phyloP scores from a whole-genome alignment of 2,797 vertebrate genomes.

The Aphelocoma californica region DNA sequence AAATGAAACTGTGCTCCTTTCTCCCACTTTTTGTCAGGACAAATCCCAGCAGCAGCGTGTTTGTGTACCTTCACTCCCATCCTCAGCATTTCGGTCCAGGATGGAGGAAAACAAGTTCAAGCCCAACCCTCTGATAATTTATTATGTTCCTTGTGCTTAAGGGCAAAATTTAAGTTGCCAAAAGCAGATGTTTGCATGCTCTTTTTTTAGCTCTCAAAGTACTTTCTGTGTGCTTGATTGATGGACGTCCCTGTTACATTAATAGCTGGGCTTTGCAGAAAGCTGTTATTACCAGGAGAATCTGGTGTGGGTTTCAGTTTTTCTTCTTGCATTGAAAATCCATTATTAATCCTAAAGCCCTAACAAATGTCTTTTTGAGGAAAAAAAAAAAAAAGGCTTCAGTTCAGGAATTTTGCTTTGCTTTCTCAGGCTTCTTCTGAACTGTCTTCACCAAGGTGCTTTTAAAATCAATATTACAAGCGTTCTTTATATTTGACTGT shows the following conservation, averaged over 20 bases:
- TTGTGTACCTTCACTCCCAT: neutral
- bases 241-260: slow-evolving; percentile 64
- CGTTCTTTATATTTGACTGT: slow-evolving; percentile 52
- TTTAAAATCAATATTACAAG: slow-evolving; percentile 64
- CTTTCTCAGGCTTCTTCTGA: slow-evolving; percentile 31
- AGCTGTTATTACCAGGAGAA: slow-evolving; percentile 69
- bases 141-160: slow-evolving; percentile 57
- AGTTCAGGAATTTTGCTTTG: slow-evolving; percentile 33
- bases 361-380: neutral
- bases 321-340: slow-evolving; percentile 69
- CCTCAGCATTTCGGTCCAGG: slow-evolving; percentile 30
- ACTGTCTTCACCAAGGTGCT: slow-evolving; percentile 47
- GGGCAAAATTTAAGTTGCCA: slow-evolving; percentile 60
- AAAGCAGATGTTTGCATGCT: slow-evolving; percentile 70
- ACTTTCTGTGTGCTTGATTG: slow-evolving; percentile 65
- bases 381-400: slow-evolving; percentile 24
- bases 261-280: slow-evolving; percentile 72
- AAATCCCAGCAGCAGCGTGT: neutral
- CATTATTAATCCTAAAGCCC: slow-evolving; percentile 1
- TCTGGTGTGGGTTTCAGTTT: slow-evolving; percentile 67
- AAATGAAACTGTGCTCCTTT: neutral
- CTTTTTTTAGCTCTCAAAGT: slow-evolving; percentile 60
- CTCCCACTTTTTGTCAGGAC: neutral
- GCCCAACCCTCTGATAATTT: slow-evolving; percentile 53
- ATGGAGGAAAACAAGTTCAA: slow-evolving; percentile 53